Evolutionary conservation across 2,888 invertebrate genomes (phyloP).

Genomic region (Phaedon cochleariae): DNA sequence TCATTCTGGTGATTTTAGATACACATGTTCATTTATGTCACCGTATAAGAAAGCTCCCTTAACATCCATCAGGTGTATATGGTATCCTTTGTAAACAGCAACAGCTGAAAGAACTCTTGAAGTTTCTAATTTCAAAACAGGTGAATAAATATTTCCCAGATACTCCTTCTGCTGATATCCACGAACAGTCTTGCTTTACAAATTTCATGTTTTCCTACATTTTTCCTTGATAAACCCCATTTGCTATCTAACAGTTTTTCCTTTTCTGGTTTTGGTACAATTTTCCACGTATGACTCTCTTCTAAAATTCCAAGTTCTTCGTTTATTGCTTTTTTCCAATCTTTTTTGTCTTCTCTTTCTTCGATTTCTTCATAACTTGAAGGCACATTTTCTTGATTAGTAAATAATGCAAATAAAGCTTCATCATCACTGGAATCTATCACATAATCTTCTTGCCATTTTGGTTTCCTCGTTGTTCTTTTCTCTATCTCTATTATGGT

Average conservation of each 20-base stretch:
- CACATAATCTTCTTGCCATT: conserved; percentile 19
- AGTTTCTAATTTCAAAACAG: conserved; percentile 20
- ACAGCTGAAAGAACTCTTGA: conserved; percentile 20
- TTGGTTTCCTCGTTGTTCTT: conserved; percentile 17
- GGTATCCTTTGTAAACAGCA: conserved; percentile 16
- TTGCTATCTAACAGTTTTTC: conserved; percentile 38
- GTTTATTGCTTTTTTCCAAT: conserved; percentile 36
- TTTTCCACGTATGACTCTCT: conserved; percentile 39
- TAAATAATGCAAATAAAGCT: conserved; percentile 9
- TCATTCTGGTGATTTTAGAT: not conserved
- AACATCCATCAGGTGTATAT: conserved; percentile 41
- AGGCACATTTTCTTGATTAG: not conserved
- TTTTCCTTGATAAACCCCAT: conserved; percentile 32
- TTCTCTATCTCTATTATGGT: conserved; percentile 16
- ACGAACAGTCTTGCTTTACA: conserved; percentile 2
- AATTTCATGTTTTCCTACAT: not conserved
- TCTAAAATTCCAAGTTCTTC: conserved; percentile 33
- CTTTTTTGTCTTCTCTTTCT: conserved; percentile 1
- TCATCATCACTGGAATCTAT: conserved; percentile 5
- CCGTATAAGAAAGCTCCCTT: conserved; percentile 42
- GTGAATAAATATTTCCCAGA: conserved; percentile 21
- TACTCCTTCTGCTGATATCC: conserved; percentile 16
- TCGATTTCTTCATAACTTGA: not conserved
- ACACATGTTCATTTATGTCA: conserved; percentile 26
- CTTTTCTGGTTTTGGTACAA: conserved; percentile 30